phyloP scores from a whole-genome alignment of 1,140 invertebrate genomes.

The Homarus americanus region DNA sequence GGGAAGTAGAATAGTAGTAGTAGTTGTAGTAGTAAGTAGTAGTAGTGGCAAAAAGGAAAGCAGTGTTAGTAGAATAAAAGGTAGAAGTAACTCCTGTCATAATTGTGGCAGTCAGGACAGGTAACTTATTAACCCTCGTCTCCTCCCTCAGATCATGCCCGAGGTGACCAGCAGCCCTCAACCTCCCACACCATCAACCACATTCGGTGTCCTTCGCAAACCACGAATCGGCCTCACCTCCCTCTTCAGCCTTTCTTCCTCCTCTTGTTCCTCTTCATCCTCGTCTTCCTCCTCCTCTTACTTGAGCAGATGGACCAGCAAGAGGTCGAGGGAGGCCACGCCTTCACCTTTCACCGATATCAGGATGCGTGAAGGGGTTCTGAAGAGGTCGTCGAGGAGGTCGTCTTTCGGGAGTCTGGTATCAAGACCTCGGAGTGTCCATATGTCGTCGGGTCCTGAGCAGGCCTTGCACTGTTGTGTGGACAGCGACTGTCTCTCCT shows the following conservation, averaged over 20 bases:
- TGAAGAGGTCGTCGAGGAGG: not conserved
- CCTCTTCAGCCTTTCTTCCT: conserved; percentile 29
- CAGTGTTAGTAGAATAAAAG: too few relatives aligned
- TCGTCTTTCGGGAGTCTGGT: not conserved
- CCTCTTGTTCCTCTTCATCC: not conserved
- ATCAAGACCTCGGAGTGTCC: not conserved
- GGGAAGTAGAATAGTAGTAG: too few relatives aligned
- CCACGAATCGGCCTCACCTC: not conserved
- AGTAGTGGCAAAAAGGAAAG: too few relatives aligned
- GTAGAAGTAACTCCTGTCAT: too few relatives aligned
- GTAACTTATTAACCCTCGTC: not conserved
- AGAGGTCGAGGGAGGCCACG: not conserved
- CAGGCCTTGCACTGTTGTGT: not conserved
- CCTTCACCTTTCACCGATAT: conserved; percentile 2
- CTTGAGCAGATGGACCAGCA: not conserved
- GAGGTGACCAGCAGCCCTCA: not conserved
- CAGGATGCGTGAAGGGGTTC: not conserved
- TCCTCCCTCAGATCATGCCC: not conserved
- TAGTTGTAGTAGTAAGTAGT: too few relatives aligned
- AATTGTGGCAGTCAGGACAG: too few relatives aligned
- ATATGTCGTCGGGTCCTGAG: not conserved
- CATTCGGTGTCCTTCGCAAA: not conserved
- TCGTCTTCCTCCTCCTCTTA: conserved; percentile 23
- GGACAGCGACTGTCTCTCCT: not conserved
- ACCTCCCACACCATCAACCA: not conserved